Evolutionary conservation across 1,140 invertebrate species (phyloP).

Genomic region (Hetaerina americana): DNA sequence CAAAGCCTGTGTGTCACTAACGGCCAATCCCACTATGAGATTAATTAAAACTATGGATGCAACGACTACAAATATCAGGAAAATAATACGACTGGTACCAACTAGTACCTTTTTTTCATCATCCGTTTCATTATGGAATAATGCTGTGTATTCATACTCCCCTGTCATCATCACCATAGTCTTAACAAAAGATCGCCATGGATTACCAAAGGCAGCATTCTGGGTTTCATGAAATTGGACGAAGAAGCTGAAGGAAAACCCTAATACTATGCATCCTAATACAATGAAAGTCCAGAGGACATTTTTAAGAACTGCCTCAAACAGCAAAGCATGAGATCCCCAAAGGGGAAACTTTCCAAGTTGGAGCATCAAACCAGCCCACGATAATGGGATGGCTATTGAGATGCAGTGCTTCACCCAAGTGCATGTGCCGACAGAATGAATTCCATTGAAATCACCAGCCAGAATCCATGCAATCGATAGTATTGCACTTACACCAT

Average conservation of each 20-base stretch:
- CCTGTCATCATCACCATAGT: constrained; percentile 45
- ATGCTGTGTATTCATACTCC: constrained; percentile 35
- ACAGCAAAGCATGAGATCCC: constrained; percentile 39
- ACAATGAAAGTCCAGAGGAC: constrained; percentile 34
- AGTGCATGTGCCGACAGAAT: background rate
- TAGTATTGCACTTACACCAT: background rate
- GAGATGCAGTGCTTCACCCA: constrained; percentile 24
- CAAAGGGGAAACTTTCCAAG: constrained; percentile 34
- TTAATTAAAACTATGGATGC: constrained; percentile 32
- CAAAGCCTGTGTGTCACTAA: constrained; percentile 29
- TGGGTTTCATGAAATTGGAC: constrained; percentile 29
- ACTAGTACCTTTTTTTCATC: background rate
- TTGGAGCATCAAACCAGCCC: constrained; percentile 38
- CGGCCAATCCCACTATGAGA: constrained; percentile 32
- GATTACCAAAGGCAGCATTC: constrained; percentile 29
- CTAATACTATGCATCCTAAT: constrained; percentile 29
- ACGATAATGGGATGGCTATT: constrained; percentile 32
- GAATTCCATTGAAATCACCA: background rate
- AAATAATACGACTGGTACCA: constrained; percentile 20
- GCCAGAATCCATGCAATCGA: background rate
- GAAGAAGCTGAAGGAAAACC: constrained; percentile 40
- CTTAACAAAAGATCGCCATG: constrained; percentile 32
- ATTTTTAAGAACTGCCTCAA: constrained; percentile 33
- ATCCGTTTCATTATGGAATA: background rate
- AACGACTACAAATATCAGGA: constrained; percentile 25